Base-by-base conservation (phyloP, 2,113 vertebrate genomes). In the Megaleporinus macrocephalus region DNA sequence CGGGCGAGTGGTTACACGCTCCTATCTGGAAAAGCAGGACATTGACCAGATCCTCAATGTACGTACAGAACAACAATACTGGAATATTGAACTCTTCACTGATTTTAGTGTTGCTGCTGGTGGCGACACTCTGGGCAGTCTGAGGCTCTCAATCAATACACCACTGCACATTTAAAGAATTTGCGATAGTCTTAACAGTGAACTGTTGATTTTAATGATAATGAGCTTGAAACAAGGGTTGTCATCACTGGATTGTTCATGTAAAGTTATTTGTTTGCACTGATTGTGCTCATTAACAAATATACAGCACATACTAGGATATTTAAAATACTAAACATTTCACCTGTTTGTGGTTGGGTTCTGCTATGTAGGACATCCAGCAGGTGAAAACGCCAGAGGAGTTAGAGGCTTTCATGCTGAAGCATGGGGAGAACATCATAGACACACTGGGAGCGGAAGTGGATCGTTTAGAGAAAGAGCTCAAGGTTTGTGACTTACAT, bases 21-120 rank as follows among this genome's bases (percentile, higher is more conserved):
- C 95, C 27, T 99, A 99, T 93, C 93, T 99, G 93, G 98, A 99
- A 89, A 99, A 98, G 91, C 98, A 98, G 92, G 98, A 99, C 92
- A 97, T 99, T 84, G 98, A 99, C 82, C 96, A 97, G 91, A 94
- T 99, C 84, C 93, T 99, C 62, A 95, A 93, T 73, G 98, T 97
- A 94, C 78, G 97, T 93, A 63, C 44, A 66, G 12, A 74, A 47
- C 13, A 20, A 20, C 15, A 5, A 41, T 14, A 57, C 26, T 30
- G 10, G 53, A 63, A 36, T 36, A 49, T 13, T 65, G 9, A 13
- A 33, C 63, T 29, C 29, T 36, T 24, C 61, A 62, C 61, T 62
- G 27, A 14, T 65, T 27, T 10, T 30, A 30, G 16, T 66, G 29
- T 30, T 16, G 2, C 0, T 66, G 15, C 63, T 44, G 11, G 41